Evolutionary conservation across 2,888 invertebrate species (phyloP), one percentile per base, ranked within the genome.

Genomic region (Pyrocoelia pectoralis): DNA sequence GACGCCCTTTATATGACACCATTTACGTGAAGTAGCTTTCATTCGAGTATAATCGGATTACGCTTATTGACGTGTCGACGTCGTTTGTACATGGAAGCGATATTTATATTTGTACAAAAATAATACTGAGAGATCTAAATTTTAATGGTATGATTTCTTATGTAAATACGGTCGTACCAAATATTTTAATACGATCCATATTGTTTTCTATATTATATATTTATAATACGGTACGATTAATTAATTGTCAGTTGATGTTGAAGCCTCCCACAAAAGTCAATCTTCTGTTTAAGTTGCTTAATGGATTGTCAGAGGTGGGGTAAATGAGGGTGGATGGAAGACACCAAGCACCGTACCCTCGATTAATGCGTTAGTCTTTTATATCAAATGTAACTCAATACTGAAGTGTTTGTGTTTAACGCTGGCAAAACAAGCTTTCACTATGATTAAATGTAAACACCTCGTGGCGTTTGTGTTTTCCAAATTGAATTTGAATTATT

Each of bases 371-470:
- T 76, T 77, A 73, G 77, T 74, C 77, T 78, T 79, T 79, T 79
- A 79, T 79, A 79, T 80, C 79, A 80, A 79, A 76, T 79, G 80
- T 80, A 80, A 80, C 77, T 73, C 73, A 79, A 80, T 80, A 80
- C 79, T 72, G 70, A 75, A 76, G 75, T 77, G 78, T 77, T 77
- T 78, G 75, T 77, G 75, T 76, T 78, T 76, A 77, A 76, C 75
- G 72, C 73, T 72, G 74, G 73, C 74, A 69, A 67, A 70, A 70
- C 72, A 75, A 75, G 77, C 81, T 81, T 81, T 81, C 78, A 80
- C 70, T 74, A 76, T 78, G 79, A 81, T 81, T 80, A 81, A 81
- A 81, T 76, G 80, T 77, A 81, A 81, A 81, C 80, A 81, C 73
- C 63, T 72, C 69, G 61, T 71, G 72, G 70, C 73, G 76, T 72